Evolutionary conservation across 37 sponge, comb jelly and placozoan species (phyloP).

Genomic region (Petrosia ficiformis): DNA sequence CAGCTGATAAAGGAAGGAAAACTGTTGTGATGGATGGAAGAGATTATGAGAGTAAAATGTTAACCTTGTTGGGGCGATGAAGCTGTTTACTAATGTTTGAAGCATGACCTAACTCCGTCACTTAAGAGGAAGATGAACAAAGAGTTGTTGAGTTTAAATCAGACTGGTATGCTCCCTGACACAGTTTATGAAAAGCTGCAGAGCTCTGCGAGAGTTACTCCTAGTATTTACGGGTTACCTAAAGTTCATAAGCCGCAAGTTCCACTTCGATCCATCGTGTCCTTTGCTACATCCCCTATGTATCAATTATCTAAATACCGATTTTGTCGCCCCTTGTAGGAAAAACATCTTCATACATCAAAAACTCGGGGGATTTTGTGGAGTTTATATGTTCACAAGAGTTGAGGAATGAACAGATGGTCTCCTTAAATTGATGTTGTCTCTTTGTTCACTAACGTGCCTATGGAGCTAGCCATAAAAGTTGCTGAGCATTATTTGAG

Average conservation of each 20-base stretch:
- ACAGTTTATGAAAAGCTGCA: neutral
- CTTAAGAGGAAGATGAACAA: neutral
- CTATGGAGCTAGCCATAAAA: no score
- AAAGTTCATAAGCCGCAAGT: conserved; percentile 22
- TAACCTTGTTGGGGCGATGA: neutral
- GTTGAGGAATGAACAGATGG: no score
- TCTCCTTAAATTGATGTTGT: no score
- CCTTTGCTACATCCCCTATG: conserved; percentile 19
- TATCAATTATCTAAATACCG: conserved; percentile 10
- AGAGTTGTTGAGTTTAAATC: neutral
- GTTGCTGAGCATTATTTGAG: no score
- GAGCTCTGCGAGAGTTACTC: neutral
- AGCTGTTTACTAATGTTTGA: neutral
- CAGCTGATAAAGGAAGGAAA: neutral
- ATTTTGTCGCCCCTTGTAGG: conserved; percentile 26
- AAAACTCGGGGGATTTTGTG: neutral
- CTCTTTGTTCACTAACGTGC: no score
- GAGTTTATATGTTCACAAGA: no score
- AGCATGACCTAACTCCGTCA: neutral
- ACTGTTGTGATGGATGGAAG: neutral
- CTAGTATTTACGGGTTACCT: conserved; percentile 18
- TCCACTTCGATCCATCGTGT: conserved; percentile 20
- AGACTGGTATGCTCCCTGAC: neutral
- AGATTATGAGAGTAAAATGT: neutral
- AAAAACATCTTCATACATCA: neutral